Conservation (phyloP, 2,113 vertebrate species). For the Aspiorhynchus laticeps region DNA sequence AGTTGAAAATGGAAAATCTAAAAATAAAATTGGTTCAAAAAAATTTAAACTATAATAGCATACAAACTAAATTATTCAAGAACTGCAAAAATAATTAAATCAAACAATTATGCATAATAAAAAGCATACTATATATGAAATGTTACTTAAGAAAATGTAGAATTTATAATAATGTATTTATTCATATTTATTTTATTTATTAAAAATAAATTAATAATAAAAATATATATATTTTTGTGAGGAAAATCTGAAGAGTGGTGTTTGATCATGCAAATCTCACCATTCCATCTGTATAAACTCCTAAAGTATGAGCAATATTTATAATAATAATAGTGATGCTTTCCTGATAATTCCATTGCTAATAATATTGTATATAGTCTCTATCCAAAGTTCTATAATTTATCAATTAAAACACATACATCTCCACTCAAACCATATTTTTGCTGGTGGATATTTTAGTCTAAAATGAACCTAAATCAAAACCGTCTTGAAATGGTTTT, state of each 20-base stretch:
- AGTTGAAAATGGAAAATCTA: too few relatives aligned
- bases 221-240: background rate
- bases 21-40: too few relatives aligned
- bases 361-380: background rate
- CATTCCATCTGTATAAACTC: background rate
- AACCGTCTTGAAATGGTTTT: background rate
- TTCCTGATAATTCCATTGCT: background rate
- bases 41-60: too few relatives aligned
- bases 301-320: background rate
- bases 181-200: background rate
- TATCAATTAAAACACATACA: background rate
- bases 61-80: too few relatives aligned
- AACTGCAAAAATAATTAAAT: too few relatives aligned
- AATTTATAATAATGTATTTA: background rate
- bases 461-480: background rate
- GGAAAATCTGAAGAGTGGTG: background rate
- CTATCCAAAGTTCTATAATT: background rate
- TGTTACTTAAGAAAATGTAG: background rate
- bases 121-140: background rate
- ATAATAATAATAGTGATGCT: background rate
- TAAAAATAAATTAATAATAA: too few relatives aligned
- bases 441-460: background rate
- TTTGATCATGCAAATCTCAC: background rate
- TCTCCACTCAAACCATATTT: constrained; percentile 10
- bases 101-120: background rate